Base-by-base conservation (phyloP, 2,113 vertebrate genomes). In the Nothobranchius furzeri region DNA sequence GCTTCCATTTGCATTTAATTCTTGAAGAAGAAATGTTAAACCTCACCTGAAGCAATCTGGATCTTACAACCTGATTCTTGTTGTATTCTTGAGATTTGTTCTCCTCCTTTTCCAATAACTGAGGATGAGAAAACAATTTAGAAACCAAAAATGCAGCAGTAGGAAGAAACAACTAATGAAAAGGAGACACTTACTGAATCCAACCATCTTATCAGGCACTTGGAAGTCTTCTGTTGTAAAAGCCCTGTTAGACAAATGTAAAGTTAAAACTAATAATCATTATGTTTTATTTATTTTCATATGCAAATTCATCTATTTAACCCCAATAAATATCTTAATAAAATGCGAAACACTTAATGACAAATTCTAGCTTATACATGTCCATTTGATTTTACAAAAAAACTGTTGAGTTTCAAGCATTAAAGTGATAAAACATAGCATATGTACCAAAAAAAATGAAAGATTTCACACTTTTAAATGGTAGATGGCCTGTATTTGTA, bases 121-220 rank as follows among this genome's bases (percentile, higher is more conserved):
- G 83, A 0, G 87, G 30, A 30, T 30, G 30, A 53, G 64, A 51
- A 56, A n/a, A 52, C 13, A 24, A 51, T 64, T 73, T 75, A 77
- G 45, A 48, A 64, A 78, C 25, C 20, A 9, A n/a, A 56, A 56
- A 25, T 30, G 47, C 64, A 35, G 1, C 4, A 55, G 79, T 73
- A 72, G 42, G 73, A 68, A 83, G 48, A 70, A 61, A 77, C 56
- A 61, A 42, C 75, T 37, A 75, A 74, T 65, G 24, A 80, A 62
- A 49, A 46, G 12, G 55, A 65, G 25, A 40, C 92, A 98, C 98
- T 99, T 95, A 99, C 98, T 99, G 89, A 99, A 99, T 93, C 97
- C 96, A 89, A 99, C 96, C 97, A 99, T 98, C 90, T 99, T 99
- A 92, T 98, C 98, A 96, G 98, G 98, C 95, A 99, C 97, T 96